phyloP scores from a whole-genome alignment of 2,888 invertebrate genomes.

The Pyrocoelia pectoralis region DNA sequence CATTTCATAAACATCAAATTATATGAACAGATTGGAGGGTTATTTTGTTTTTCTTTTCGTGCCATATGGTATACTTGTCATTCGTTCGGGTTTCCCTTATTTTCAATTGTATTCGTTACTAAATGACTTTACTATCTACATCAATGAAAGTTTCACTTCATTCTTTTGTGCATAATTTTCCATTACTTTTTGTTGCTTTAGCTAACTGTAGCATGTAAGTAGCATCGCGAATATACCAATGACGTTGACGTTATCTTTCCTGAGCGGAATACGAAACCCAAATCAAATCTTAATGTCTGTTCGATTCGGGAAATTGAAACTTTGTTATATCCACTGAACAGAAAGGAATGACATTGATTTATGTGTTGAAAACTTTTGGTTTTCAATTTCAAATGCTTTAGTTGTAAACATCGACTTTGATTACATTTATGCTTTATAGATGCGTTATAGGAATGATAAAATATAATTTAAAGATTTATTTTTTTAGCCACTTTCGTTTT shows the following conservation, averaged over 20 bases:
- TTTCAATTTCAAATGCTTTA: slow-evolving; percentile 46
- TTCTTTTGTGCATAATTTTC: slow-evolving; percentile 2
- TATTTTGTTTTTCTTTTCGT: not conserved
- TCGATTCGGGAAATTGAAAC: slow-evolving; percentile 58
- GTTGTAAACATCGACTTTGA: slow-evolving; percentile 34
- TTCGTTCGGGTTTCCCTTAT: not conserved
- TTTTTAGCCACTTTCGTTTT: not conserved
- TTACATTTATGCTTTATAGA: slow-evolving; percentile 7
- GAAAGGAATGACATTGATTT: slow-evolving; percentile 56
- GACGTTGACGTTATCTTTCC: slow-evolving; percentile 47
- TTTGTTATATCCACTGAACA: slow-evolving; percentile 53
- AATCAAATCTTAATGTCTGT: slow-evolving; percentile 56
- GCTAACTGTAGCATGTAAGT: slow-evolving; percentile 26
- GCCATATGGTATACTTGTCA: not conserved
- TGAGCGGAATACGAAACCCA: slow-evolving; percentile 47
- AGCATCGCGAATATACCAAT: slow-evolving; percentile 36
- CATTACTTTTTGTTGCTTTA: not conserved
- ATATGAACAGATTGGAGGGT: slow-evolving; percentile 18
- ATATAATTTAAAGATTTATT: not conserved
- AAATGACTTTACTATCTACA: not conserved
- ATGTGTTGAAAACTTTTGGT: slow-evolving; percentile 51
- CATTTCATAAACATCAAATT: slow-evolving; percentile 27
- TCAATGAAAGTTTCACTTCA: not conserved
- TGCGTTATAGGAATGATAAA: not conserved
- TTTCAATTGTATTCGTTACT: not conserved